Evolutionary conservation across 2,113 vertebrate genomes (phyloP).

Genomic region (Mus pahari): DNA sequence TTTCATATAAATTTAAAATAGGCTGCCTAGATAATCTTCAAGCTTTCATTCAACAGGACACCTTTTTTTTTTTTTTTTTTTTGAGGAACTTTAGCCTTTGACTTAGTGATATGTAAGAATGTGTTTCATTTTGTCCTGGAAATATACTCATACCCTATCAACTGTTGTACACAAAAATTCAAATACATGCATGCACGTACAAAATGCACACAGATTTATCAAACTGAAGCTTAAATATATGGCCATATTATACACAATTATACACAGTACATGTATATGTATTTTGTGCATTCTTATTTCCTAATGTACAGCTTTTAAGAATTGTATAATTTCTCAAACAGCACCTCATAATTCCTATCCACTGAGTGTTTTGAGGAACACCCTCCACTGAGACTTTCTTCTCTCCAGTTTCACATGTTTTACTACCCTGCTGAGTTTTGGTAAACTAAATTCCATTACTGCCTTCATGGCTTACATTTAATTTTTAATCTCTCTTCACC

Average conservation of each 20-base stretch:
- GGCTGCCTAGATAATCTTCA: background rate
- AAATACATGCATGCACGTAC: background rate
- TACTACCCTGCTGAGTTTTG: background rate
- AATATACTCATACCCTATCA: background rate
- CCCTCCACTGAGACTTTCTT: background rate
- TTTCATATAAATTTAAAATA: constrained; percentile 39
- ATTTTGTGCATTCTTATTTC: background rate
- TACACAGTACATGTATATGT: background rate
- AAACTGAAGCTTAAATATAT: constrained; percentile 17
- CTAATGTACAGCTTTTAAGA: background rate
- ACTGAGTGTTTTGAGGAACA: background rate
- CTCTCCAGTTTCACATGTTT: background rate
- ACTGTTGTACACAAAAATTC: background rate
- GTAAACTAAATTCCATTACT: constrained; percentile 10
- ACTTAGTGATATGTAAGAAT: background rate
- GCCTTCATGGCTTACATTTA: constrained; percentile 34
- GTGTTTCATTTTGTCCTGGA: constrained; percentile 22
- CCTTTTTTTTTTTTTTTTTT: too few species aligned
- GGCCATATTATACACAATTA: too few species aligned
- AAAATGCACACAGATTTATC: background rate
- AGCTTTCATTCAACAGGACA: constrained; percentile 1
- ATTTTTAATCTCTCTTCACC: background rate
- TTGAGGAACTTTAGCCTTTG: background rate
- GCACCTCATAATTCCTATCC: background rate
- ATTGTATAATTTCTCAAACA: constrained; percentile 28